Conservation (phyloP, 30 jellyfish, hydroid and myxozoan genomes). For the Phacellophora camtschatica region DNA sequence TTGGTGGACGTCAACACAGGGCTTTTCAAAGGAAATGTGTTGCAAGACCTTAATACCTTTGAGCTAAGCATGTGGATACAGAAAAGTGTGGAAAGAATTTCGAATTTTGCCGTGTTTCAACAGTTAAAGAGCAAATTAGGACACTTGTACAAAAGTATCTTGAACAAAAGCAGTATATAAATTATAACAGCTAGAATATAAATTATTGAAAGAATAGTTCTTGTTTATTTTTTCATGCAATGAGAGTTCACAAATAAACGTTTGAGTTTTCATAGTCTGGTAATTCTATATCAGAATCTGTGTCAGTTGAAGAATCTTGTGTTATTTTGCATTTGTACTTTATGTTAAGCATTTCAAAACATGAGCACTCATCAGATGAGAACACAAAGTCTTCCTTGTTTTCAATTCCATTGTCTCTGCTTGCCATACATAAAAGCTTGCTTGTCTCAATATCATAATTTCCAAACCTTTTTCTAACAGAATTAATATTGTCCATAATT, state of each 20-base stretch:
- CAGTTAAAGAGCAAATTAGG: neutral
- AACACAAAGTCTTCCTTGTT: neutral
- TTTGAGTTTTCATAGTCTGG: neutral
- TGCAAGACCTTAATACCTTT: neutral
- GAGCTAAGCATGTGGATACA: neutral
- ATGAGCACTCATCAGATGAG: neutral
- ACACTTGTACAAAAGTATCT: neutral
- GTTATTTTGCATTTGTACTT: neutral
- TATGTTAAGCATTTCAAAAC: neutral
- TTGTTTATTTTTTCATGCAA: no score
- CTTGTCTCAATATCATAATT: neutral
- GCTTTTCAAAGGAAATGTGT: neutral
- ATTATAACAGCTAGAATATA: no score
- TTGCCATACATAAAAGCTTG: no score
- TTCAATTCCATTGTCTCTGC: no score
- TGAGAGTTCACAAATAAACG: no score
- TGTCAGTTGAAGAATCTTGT: neutral
- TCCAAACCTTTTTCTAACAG: neutral
- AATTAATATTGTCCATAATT: neutral
- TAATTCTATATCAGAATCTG: neutral
- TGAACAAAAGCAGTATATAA: no score
- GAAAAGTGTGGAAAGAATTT: neutral
- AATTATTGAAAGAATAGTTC: no score
- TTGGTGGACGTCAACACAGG: neutral
- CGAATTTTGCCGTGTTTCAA: neutral